These are phyloP conservation scores for Caradrina clavipalpis DNA, from an alignment of 2,888 invertebrate species.

Conservation along the genomic window DNA sequence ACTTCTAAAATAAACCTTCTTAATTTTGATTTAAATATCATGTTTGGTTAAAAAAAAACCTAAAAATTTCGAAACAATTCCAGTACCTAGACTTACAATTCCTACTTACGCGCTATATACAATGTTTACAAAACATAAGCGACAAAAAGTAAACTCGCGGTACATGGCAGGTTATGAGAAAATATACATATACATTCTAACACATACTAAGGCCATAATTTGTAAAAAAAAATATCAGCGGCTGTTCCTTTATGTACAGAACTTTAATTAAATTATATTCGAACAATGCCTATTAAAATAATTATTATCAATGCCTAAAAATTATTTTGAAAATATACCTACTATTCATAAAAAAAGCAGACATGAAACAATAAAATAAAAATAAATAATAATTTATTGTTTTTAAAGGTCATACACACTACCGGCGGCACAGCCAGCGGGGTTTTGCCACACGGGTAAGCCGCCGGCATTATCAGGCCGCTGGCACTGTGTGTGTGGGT, in stretches of 20 bases:
- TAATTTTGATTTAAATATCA: conserved; percentile 9
- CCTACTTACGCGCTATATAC: conserved; percentile 47
- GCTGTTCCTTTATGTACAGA: neutral
- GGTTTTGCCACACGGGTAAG: too few relatives aligned
- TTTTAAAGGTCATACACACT: too few relatives aligned
- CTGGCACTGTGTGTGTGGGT: too few relatives aligned
- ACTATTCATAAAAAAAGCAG: too few relatives aligned
- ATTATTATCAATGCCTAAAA: too few relatives aligned
- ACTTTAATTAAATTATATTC: conserved; percentile 8
- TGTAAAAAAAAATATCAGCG: neutral
- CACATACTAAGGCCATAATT: conserved; percentile 37
- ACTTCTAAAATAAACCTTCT: neutral
- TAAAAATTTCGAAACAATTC: conserved; percentile 2
- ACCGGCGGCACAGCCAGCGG: too few relatives aligned
- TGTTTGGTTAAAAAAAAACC: conserved; percentile 5
- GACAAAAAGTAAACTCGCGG: conserved; percentile 27
- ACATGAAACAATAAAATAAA: too few relatives aligned
- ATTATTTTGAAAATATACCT: too few relatives aligned
- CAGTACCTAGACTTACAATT: conserved; percentile 39
- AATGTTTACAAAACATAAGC: conserved; percentile 51
- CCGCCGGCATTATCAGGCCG: too few relatives aligned
- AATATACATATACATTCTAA: conserved; percentile 35
- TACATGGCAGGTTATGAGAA: conserved; percentile 33
- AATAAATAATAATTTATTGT: too few relatives aligned
- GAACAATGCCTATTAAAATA: conserved; percentile 9